phyloP scores from a whole-genome alignment of 2,797 vertebrate genomes.

The Coccyzus lansbergi region DNA sequence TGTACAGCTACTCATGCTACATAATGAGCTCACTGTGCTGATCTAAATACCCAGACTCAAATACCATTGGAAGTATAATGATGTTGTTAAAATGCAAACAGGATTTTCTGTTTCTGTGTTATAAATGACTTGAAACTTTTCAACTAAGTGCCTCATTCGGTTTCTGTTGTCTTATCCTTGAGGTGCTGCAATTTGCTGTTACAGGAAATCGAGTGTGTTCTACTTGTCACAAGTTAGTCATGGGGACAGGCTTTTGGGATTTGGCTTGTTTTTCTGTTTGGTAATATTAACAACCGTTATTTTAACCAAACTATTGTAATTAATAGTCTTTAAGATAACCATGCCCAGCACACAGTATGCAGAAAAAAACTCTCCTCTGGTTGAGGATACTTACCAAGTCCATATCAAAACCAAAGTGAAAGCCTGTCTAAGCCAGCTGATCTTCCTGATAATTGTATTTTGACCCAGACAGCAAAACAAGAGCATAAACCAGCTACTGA shows the following conservation, averaged over 20 bases:
- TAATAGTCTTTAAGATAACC: background rate
- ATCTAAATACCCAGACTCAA: background rate
- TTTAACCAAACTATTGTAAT: too few species aligned
- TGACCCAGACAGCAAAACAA: background rate
- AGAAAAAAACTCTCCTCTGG: background rate
- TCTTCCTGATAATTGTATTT: background rate
- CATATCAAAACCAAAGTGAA: background rate
- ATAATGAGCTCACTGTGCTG: background rate
- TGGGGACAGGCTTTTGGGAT: background rate
- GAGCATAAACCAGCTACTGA: background rate
- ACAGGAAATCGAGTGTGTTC: background rate
- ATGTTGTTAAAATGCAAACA: slow-evolving; percentile 1
- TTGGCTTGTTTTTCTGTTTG: background rate
- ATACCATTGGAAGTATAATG: background rate
- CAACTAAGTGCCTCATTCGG: background rate
- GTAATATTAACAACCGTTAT: too few species aligned
- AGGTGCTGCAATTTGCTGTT: background rate
- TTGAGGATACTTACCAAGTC: background rate
- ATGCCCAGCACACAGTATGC: background rate
- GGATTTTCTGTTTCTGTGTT: background rate
- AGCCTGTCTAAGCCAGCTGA: background rate
- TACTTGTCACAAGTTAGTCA: background rate
- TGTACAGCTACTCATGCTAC: background rate
- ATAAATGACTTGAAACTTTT: background rate
- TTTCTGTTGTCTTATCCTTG: background rate